phyloP scores from a whole-genome alignment of 2,888 invertebrate species.

The Noctua janthe region DNA sequence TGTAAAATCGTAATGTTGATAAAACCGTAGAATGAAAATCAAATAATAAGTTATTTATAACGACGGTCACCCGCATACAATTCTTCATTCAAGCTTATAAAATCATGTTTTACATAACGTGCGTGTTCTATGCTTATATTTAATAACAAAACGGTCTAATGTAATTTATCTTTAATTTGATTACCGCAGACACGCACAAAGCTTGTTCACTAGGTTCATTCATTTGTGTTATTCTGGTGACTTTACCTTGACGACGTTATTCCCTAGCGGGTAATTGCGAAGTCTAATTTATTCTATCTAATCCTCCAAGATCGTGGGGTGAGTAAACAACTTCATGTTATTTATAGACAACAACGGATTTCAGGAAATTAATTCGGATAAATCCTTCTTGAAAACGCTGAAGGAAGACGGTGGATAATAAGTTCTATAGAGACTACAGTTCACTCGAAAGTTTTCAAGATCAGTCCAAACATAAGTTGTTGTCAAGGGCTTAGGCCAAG shows the following conservation, averaged over 20 bases:
- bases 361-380: conserved; percentile 26
- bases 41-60: neutral
- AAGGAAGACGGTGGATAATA: neutral
- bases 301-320: conserved; percentile 16
- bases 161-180: conserved; percentile 43
- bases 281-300: conserved; percentile 45
- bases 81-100: conserved; percentile 22
- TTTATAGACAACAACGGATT: conserved; percentile 39
- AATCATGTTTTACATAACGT: conserved; percentile 47
- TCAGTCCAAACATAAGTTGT: conserved; percentile 28
- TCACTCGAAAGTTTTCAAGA: conserved; percentile 39
- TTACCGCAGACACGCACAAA: conserved; percentile 42
- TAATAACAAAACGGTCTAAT: conserved; percentile 44
- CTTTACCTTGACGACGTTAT: conserved; percentile 35
- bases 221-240: conserved; percentile 28
- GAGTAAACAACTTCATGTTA: conserved; percentile 46
- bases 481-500: conserved; percentile 31
- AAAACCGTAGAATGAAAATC: neutral
- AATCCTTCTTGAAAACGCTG: conserved; percentile 17
- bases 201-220: conserved; percentile 51
- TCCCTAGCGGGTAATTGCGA: conserved; percentile 15
- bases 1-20: neutral
- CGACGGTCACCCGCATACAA: neutral
- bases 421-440: conserved; percentile 2
- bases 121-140: conserved; percentile 41